Evolutionary conservation across 2,888 invertebrate species (phyloP).

Genomic region (Rhagonycha lutea): DNA sequence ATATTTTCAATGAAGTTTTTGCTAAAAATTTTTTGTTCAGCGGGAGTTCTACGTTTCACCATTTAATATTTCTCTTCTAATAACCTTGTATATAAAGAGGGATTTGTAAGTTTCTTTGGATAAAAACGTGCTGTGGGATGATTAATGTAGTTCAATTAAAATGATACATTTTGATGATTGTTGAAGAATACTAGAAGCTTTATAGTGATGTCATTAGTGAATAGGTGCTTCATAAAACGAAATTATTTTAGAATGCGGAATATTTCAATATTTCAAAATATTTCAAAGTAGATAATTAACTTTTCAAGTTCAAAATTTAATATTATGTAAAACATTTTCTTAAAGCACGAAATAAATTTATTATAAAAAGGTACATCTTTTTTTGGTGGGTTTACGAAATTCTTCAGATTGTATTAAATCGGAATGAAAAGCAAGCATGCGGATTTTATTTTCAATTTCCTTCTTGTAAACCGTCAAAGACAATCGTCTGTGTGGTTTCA

Average conservation of each 20-base stretch:
- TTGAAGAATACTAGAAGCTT: background rate
- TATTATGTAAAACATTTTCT: conserved; percentile 9
- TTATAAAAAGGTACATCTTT: conserved; percentile 17
- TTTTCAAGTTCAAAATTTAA: background rate
- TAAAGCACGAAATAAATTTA: conserved; percentile 10
- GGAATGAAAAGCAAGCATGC: conserved; percentile 19
- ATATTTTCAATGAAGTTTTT: conserved; percentile 1
- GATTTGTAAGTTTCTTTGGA: conserved; percentile 3
- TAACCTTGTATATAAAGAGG: background rate
- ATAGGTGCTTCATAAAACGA: background rate
- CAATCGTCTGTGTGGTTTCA: conserved; percentile 14
- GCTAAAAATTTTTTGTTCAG: conserved; percentile 1
- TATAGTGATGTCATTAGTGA: background rate
- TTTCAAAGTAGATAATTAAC: background rate
- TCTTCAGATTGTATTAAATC: conserved; percentile 24
- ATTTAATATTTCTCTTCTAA: conserved; percentile 1
- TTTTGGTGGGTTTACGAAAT: conserved; percentile 17
- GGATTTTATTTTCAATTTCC: conserved; percentile 27
- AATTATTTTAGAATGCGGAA: background rate
- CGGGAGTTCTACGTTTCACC: background rate
- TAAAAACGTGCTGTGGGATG: conserved; percentile 3
- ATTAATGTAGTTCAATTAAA: conserved; percentile 4
- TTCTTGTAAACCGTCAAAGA: conserved; percentile 23
- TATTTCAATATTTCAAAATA: background rate
- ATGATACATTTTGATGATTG: conserved; percentile 3